phyloP scores from a whole-genome alignment of 2,113 vertebrate genomes.

The Nannobrachium achirus region DNA sequence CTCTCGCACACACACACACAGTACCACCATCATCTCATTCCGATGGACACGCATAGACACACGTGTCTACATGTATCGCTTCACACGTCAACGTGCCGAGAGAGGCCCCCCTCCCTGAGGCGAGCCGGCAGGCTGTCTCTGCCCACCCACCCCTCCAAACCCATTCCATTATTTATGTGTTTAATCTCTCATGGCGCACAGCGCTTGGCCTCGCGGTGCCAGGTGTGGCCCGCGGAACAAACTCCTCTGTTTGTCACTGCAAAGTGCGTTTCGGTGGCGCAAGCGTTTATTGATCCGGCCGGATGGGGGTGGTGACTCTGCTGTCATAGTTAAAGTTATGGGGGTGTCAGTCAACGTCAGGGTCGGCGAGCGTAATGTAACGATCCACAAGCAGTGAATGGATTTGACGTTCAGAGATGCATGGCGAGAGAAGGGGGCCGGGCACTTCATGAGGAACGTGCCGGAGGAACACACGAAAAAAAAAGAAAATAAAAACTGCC shows the following conservation, averaged over 20 bases:
- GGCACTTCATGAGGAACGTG: not conserved
- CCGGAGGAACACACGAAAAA: not conserved
- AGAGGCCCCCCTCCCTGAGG: too few species aligned
- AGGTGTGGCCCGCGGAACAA: constrained; percentile 29
- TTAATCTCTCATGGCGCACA: constrained; percentile 65
- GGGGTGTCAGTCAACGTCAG: constrained; percentile 45
- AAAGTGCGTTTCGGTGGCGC: constrained; percentile 58
- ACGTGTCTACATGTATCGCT: too few species aligned
- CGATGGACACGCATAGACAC: too few species aligned
- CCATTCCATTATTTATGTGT: constrained; percentile 74
- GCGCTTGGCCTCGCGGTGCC: constrained; percentile 58
- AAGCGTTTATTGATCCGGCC: constrained; percentile 58
- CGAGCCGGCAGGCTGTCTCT: too few species aligned
- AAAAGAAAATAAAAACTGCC: too few species aligned
- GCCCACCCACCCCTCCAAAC: constrained; percentile 18
- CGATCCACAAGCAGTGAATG: constrained; percentile 40
- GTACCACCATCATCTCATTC: too few species aligned
- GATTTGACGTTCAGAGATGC: constrained; percentile 24
- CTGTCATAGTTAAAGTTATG: constrained; percentile 44
- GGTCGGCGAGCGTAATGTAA: constrained; percentile 32
- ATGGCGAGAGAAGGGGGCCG: not conserved
- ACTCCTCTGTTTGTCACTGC: constrained; percentile 55
- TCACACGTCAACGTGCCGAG: too few species aligned
- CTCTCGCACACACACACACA: too few species aligned
- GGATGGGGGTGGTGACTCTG: constrained; percentile 50